Evolutionary conservation across 2,888 invertebrate species (phyloP).

Genomic region (Cataglyphis albicans): DNA sequence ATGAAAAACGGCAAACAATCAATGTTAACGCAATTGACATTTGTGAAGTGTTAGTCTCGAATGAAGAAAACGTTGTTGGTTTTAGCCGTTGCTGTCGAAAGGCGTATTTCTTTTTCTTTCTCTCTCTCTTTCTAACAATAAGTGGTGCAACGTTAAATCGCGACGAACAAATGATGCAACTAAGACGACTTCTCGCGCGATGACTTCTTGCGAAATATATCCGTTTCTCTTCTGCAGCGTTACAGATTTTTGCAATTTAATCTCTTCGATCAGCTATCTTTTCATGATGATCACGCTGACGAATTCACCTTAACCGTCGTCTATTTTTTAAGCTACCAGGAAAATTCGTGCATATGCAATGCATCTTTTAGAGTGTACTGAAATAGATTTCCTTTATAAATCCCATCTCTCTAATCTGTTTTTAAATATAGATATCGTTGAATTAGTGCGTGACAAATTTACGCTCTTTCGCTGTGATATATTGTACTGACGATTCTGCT

Average conservation of each 20-base stretch:
- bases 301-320: neutral
- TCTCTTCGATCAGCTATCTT: slow-evolving; percentile 16
- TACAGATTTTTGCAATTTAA: slow-evolving; percentile 10
- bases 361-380: neutral
- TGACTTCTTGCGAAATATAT: slow-evolving; percentile 63
- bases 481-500: neutral
- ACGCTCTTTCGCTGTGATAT: neutral
- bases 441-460: neutral
- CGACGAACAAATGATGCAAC: slow-evolving; percentile 65
- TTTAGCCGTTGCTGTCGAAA: neutral
- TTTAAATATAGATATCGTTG: neutral
- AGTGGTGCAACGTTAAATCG: slow-evolving; percentile 42
- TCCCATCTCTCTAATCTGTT: neutral
- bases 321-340: neutral
- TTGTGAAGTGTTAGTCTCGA: neutral
- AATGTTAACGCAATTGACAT: neutral
- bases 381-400: neutral
- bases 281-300: neutral
- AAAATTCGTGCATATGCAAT: neutral
- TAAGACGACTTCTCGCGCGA: slow-evolving; percentile 50
- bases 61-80: neutral
- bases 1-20: neutral
- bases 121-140: neutral
- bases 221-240: slow-evolving; percentile 20
- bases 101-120: neutral